Evolutionary conservation across 2,113 vertebrate genomes (phyloP).

Genomic region (Ascaphus truei): DNA sequence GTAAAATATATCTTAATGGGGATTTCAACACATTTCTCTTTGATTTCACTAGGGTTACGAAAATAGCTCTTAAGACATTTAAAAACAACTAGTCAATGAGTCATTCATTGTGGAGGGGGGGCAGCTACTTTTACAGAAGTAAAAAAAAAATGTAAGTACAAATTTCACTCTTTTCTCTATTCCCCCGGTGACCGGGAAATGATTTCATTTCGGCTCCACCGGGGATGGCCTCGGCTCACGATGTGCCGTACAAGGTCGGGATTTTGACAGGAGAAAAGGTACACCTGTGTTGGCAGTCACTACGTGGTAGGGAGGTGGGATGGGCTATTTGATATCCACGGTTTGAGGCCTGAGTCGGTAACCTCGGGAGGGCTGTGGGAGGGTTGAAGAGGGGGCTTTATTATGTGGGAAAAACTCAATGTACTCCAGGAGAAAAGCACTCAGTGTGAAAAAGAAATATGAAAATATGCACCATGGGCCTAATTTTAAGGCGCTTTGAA

Average conservation of each 20-base stretch:
- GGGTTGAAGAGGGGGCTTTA: not conserved
- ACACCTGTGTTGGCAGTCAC: constrained; percentile 22
- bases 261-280: constrained; percentile 1
- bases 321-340: not conserved
- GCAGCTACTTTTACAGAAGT: not conserved
- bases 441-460: not conserved
- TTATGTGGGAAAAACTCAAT: not conserved
- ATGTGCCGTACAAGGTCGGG: not conserved
- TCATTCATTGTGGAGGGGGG: not conserved
- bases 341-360: not conserved
- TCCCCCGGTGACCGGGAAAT: not conserved
- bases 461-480: not conserved
- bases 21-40: constrained; percentile 53
- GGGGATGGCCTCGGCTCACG: not conserved
- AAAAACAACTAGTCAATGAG: constrained; percentile 18
- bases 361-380: not conserved
- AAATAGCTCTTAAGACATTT: constrained; percentile 47
- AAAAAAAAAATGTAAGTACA: not conserved
- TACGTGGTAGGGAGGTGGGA: not conserved
- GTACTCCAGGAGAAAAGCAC: constrained; percentile 20
- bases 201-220: not conserved
- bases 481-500: not conserved
- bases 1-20: constrained; percentile 51
- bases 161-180: not conserved
- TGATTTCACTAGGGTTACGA: constrained; percentile 49